Percentiles rank a stretch among this genome's conserved stretches.
Conservation (phyloP, 2,888 invertebrate species). For the Lutraria lutraria region DNA sequence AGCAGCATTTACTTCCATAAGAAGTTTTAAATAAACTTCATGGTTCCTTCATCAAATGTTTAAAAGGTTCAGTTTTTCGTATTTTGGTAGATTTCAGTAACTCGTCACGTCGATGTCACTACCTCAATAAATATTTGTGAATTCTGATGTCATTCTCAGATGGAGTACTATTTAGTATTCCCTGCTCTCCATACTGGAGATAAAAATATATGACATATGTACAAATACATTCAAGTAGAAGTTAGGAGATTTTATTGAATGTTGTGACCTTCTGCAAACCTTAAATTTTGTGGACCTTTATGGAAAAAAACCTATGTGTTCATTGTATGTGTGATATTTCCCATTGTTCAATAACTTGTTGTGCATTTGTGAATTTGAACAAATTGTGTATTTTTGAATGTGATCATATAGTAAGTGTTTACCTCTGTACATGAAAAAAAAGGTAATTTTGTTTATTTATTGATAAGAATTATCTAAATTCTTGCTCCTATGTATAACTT, state of each 20-base stretch:
- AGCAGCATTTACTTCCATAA: neutral
- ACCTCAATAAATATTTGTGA: neutral
- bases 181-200: neutral
- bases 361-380: neutral
- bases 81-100: neutral
- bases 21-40: neutral
- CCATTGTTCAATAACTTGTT: neutral
- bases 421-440: too few species aligned
- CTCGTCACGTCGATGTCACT: neutral
- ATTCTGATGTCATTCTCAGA: neutral
- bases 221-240: neutral
- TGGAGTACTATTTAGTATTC: neutral
- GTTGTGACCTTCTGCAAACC: too few species aligned
- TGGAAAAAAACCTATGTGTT: constrained; percentile 13
- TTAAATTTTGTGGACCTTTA: neutral
- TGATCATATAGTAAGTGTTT: too few species aligned
- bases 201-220: neutral
- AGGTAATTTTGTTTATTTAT: too few species aligned
- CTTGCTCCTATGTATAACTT: too few species aligned
- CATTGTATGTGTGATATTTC: neutral
- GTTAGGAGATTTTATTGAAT: neutral
- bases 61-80: neutral
- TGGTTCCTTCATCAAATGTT: neutral
- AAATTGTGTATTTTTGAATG: too few species aligned
- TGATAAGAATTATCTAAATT: too few species aligned